Conservation (phyloP, 2,797 vertebrate species). For the Anableps anableps region DNA sequence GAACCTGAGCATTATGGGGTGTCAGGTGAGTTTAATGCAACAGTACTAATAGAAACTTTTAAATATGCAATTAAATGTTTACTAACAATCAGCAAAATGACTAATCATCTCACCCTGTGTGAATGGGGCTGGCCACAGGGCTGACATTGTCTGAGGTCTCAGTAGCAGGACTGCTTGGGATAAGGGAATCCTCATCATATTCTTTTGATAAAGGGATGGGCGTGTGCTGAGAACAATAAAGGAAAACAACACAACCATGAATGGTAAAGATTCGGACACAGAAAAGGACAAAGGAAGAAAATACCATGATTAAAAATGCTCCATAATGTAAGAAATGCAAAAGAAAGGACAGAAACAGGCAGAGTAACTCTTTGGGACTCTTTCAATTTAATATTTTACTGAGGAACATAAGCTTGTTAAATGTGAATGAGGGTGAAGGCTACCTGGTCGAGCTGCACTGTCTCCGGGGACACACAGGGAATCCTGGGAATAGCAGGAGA, state of each 20-base stretch:
- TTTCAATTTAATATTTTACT: conserved; percentile 1
- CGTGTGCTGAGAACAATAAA: conserved; percentile 75
- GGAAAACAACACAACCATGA: conserved; percentile 22
- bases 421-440: conserved; percentile 8
- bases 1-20: conserved; percentile 82
- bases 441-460: conserved; percentile 87
- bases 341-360: neutral
- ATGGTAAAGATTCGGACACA: conserved; percentile 21
- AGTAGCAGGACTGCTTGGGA: conserved; percentile 96
- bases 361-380: neutral
- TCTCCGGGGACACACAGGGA: conserved; percentile 93
- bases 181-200: conserved; percentile 95
- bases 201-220: conserved; percentile 88
- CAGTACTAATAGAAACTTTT: neutral
- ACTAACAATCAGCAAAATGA: neutral
- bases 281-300: neutral
- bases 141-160: conserved; percentile 99
- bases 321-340: neutral
- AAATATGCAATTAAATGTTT: neutral
- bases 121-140: conserved; percentile 96
- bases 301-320: neutral
- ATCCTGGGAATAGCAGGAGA: conserved; percentile 92
- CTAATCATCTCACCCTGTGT: conserved; percentile 91
- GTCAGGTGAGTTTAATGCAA: neutral
- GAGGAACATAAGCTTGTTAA: conserved; percentile 13